A percentile compares a stretch with the other conserved stretches of the same genome.
These are phyloP conservation scores for Malurus leucopterus DNA, from an alignment of 2,797 vertebrate species.

Conservation along the genomic window DNA sequence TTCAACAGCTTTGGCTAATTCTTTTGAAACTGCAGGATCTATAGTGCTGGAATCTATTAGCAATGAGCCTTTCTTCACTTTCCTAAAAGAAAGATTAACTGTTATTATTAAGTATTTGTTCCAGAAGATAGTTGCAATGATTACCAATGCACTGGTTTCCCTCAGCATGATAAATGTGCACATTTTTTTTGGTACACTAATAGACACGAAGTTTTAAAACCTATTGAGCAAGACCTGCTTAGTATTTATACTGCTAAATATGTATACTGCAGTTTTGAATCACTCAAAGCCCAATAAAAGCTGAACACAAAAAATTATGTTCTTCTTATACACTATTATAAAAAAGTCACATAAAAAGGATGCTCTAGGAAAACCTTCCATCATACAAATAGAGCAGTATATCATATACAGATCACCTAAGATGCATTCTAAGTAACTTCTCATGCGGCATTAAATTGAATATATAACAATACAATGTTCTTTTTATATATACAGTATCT, in stretches of 20 bases:
- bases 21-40: constrained; percentile 92
- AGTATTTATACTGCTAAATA: background rate
- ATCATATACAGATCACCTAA: background rate
- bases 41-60: constrained; percentile 98
- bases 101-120: background rate
- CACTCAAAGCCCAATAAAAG: background rate
- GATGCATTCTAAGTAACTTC: background rate
- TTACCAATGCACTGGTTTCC: background rate
- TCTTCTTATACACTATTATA: background rate
- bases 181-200: background rate
- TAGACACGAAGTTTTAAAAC: background rate
- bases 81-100: constrained; percentile 73
- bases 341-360: background rate
- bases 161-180: background rate
- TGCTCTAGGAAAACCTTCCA: background rate
- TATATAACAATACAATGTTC: background rate
- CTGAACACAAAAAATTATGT: background rate
- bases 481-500: background rate
- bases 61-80: constrained; percentile 95
- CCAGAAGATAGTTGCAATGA: background rate
- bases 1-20: constrained; percentile 89
- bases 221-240: background rate
- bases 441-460: background rate
- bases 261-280: background rate
- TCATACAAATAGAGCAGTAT: background rate